These are phyloP conservation scores for Propithecus deckenii DNA, from an alignment of 2,797 vertebrate genomes.

Conservation along the genomic window DNA sequence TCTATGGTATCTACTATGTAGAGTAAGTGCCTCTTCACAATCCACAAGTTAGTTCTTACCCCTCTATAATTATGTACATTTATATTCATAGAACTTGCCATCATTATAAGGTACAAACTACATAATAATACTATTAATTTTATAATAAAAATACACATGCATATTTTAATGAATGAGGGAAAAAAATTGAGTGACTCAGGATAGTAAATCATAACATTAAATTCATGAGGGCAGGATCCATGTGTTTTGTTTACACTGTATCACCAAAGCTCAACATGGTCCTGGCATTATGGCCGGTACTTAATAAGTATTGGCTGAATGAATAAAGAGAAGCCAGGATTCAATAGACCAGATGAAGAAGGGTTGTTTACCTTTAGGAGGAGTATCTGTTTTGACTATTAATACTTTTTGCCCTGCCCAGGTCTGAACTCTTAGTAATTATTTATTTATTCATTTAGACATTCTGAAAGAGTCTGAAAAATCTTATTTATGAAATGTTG, in stretches of 20 bases:
- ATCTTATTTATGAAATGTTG: neutral
- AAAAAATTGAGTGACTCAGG: neutral
- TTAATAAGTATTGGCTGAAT: neutral
- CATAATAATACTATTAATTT: neutral
- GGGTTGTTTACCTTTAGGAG: neutral
- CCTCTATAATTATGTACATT: neutral
- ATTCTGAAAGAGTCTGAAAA: neutral
- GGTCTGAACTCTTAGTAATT: neutral
- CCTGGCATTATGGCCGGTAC: neutral
- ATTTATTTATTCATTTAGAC: slow-evolving; percentile 6
- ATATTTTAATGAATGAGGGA: neutral
- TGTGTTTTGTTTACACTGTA: neutral
- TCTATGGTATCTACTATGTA: slow-evolving; percentile 99
- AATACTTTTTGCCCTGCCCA: neutral
- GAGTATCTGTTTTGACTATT: neutral
- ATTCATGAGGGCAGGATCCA: neutral
- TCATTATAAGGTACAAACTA: neutral
- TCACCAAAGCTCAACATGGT: neutral
- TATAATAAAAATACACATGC: neutral
- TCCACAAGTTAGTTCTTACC: neutral
- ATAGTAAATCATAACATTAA: neutral
- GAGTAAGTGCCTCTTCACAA: slow-evolving; percentile 91
- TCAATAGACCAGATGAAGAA: neutral
- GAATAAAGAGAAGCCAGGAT: neutral
- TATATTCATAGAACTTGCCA: neutral